A percentile compares a stretch with the other conserved stretches of the same genome.
These are phyloP conservation scores for Polypterus bichir DNA, from an alignment of 2,113 vertebrate genomes.

Conservation along the genomic window DNA sequence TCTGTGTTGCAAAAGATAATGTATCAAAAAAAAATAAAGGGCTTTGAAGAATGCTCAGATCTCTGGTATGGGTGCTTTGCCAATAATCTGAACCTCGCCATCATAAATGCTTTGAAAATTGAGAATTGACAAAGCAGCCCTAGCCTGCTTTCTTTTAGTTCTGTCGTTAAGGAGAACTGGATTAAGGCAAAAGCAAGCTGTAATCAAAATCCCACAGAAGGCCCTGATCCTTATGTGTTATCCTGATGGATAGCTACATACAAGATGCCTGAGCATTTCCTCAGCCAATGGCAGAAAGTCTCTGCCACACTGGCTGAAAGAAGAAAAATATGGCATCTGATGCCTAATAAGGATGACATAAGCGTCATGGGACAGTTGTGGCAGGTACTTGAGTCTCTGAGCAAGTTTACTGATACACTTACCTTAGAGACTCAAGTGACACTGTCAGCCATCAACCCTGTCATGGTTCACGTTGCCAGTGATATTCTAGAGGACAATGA, in stretches of 20 bases:
- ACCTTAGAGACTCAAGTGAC: conserved; percentile 14
- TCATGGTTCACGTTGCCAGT: conserved; percentile 9
- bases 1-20: conserved; percentile 17
- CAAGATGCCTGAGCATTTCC: conserved; percentile 9
- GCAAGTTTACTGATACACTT: conserved; percentile 16
- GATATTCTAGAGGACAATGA: conserved; percentile 7
- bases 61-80: conserved; percentile 9
- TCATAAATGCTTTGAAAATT: conserved; percentile 9
- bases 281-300: conserved; percentile 14
- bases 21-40: conserved; percentile 6
- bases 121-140: conserved; percentile 1
- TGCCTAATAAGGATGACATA: conserved; percentile 10
- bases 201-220: conserved; percentile 12
- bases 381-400: conserved; percentile 13
- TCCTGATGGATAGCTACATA: conserved; percentile 11
- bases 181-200: conserved; percentile 11
- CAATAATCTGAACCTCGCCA: conserved; percentile 11
- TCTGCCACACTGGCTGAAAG: conserved; percentile 10
- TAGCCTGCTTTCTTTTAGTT: conserved; percentile 6
- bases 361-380: conserved; percentile 12
- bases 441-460: conserved; percentile 14
- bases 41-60: conserved; percentile 8
- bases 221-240: conserved; percentile 8
- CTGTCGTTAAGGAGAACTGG: conserved; percentile 8
- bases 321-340: conserved; percentile 10